These are phyloP conservation scores for Amphiprion percula DNA, from an alignment of 2,113 vertebrate genomes.

Conservation along the genomic window DNA sequence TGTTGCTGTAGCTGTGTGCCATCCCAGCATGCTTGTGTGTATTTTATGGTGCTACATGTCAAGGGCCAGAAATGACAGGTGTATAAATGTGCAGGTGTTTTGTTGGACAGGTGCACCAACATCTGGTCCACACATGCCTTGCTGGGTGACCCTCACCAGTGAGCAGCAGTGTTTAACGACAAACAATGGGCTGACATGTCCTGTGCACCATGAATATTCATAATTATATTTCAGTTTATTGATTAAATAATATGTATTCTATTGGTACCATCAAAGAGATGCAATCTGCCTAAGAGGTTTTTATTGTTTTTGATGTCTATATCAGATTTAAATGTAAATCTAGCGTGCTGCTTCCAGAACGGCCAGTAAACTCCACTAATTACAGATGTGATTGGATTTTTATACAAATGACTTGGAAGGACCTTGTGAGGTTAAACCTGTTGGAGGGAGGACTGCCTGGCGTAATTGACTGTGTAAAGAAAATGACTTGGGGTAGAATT, in stretches of 20 bases:
- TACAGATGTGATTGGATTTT: conserved; percentile 36
- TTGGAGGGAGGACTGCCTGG: conserved; percentile 20
- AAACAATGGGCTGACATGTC: not conserved
- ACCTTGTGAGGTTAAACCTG: conserved; percentile 52
- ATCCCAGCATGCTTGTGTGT: not conserved
- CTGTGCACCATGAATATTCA: not conserved
- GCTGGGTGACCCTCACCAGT: conserved; percentile 25
- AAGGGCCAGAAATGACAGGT: conserved; percentile 21
- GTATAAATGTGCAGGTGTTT: not conserved
- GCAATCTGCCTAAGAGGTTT: not conserved
- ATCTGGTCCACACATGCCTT: conserved; percentile 40
- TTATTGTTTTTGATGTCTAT: conserved; percentile 7
- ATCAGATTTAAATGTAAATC: conserved; percentile 13
- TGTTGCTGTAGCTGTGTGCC: not conserved
- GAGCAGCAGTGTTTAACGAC: conserved; percentile 10
- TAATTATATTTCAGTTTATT: no score
- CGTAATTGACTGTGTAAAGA: conserved; percentile 58
- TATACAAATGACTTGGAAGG: conserved; percentile 37
- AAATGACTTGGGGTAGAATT: conserved; percentile 52
- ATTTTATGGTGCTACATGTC: conserved; percentile 15
- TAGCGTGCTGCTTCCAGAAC: not conserved
- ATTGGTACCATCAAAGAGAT: not conserved
- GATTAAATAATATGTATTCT: no score
- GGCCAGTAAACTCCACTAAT: conserved; percentile 28
- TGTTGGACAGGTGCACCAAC: conserved; percentile 49